A percentile compares a stretch with the other conserved stretches of the same genome.
phyloP scores from a whole-genome alignment of 2,888 invertebrate species.

The Lamellibrachia satsuma region DNA sequence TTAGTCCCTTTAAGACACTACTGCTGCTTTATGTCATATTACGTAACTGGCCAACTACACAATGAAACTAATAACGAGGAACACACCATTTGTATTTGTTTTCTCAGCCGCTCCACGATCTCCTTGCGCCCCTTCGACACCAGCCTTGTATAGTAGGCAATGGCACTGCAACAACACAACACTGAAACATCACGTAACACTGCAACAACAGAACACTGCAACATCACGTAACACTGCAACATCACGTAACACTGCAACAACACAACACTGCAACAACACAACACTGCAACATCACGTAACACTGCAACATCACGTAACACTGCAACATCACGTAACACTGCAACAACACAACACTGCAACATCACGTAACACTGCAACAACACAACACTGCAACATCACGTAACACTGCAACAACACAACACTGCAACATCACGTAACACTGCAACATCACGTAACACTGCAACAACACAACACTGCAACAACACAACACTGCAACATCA shows the following conservation, averaged over 20 bases:
- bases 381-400: no score
- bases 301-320: slow-evolving; percentile 1
- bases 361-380: no score
- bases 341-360: no score
- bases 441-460: no score
- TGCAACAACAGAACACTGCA: background rate
- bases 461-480: no score
- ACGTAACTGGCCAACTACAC: no score
- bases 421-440: no score
- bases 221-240: background rate
- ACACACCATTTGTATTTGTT: slow-evolving; percentile 60
- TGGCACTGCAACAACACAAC: slow-evolving; percentile 52
- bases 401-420: no score
- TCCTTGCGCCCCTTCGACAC: slow-evolving; percentile 59
- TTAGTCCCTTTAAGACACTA: no score
- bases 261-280: background rate
- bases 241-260: background rate
- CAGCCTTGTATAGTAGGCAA: slow-evolving; percentile 61
- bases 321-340: no score
- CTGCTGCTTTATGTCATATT: no score
- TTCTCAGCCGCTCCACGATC: slow-evolving; percentile 56
- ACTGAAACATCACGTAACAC: background rate
- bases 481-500: no score
- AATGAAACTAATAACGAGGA: background rate
- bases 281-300: background rate